These are phyloP conservation scores for Chionis minor DNA, from an alignment of 2,113 vertebrate genomes.

Conservation along the genomic window DNA sequence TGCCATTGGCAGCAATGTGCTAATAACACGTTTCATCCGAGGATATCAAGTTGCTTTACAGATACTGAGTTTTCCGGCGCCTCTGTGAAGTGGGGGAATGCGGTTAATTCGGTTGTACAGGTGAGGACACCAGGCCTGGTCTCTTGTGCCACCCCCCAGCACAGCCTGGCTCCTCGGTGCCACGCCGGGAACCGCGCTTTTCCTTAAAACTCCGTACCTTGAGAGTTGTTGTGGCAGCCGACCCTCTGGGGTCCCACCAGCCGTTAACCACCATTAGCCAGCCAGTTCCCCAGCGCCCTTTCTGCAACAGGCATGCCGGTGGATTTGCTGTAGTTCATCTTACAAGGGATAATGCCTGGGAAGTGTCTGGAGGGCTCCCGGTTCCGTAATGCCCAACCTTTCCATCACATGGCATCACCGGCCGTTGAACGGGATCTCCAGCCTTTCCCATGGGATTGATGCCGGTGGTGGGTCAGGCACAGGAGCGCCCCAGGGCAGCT, in stretches of 20 bases:
- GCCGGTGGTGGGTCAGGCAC: background rate
- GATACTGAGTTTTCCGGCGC: background rate
- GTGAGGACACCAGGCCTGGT: background rate
- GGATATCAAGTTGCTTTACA: background rate
- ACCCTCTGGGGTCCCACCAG: background rate
- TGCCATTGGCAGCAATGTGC: background rate
- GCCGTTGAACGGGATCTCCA: fast-evolving
- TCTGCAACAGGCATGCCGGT: background rate
- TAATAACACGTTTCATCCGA: background rate
- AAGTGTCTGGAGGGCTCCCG: background rate
- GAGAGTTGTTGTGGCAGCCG: background rate
- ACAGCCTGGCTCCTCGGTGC: background rate
- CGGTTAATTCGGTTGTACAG: background rate
- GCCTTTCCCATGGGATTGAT: background rate
- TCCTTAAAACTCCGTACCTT: background rate
- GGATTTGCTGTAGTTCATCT: background rate
- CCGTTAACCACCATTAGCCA: fast-evolving
- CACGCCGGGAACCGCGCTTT: fast-evolving
- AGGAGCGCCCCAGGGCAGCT: background rate
- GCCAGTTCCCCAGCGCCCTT: background rate
- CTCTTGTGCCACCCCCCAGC: background rate
- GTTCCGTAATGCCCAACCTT: fast-evolving
- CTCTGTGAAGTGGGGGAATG: background rate
- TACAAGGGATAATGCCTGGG: background rate
- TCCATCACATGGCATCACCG: fast-evolving